Evolutionary conservation across 2,113 vertebrate species (phyloP), one percentile per base, ranked within the genome.

Genomic region (Psammodynastes pulverulentus): DNA sequence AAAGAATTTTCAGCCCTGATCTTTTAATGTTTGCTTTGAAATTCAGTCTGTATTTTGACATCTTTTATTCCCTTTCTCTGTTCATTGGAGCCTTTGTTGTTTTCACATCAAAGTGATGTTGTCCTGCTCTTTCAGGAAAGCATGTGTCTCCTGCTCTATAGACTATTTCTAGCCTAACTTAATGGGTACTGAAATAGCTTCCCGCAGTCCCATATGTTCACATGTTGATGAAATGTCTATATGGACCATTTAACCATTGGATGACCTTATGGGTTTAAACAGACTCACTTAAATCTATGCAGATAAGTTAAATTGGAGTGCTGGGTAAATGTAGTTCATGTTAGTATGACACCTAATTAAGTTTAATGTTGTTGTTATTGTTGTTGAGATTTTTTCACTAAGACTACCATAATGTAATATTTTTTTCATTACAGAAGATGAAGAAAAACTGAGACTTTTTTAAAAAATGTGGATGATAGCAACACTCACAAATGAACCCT

Each of bases 61-160:
- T 93, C 58, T 93, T 94, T 46, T 6, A 92, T 94, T 90, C 88
- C 94, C 92, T 95, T 85, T 58, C 93, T 85, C 46, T 91, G 93
- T 46, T 90, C 1, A 0, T 84, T 0, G 48, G 10, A 24, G 34
- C 54, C 96, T 96, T 95, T 95, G 96, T 96, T 96, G 95, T 95
- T 95, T 89, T 58, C 91, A 56, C 95, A 96, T 97, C 95, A 96
- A 96, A 97, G 95, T 3, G 67, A 0, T 0, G 3, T 91, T 94
- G 92, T 87, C 91, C 89, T 58, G 92, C 54, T 92, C 93, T 0
- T 0, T 88, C 1, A 21, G 90, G 84, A 79, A 89, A 52, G 8
- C 0, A 0, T 51, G 8, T 91, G 1, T 52, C 4, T 91, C 88
- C 52, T 0, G 79, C 52, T 93, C 7, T 0, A 39, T 0, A 0